A percentile compares a stretch with the other conserved stretches of the same genome.
Conservation (phyloP, 2,113 vertebrate species). For the Gopherus evgoodei region DNA sequence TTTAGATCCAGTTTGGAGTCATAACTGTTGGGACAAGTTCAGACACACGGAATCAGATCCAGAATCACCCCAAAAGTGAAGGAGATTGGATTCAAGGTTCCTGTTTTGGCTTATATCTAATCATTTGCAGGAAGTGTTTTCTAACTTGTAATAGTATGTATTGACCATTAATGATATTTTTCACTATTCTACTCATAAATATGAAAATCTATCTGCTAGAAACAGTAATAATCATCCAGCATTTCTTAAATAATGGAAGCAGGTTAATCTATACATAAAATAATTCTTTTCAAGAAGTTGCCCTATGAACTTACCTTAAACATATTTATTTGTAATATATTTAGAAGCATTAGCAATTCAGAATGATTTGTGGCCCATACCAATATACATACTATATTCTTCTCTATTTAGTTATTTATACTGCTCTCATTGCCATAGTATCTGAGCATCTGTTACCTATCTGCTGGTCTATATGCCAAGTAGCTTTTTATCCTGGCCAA, state of each 20-base stretch:
- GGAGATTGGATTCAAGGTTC: neutral
- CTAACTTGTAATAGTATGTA: neutral
- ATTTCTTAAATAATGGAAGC: neutral
- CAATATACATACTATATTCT: neutral
- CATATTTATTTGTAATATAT: neutral
- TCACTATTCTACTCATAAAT: neutral
- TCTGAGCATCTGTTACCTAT: neutral
- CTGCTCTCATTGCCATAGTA: neutral
- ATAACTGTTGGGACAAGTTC: neutral
- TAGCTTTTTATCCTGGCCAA: neutral
- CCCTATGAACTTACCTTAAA: neutral
- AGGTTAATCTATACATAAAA: neutral
- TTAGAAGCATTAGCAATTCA: neutral
- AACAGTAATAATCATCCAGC: neutral
- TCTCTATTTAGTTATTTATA: neutral
- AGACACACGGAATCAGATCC: neutral
- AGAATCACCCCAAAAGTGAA: neutral
- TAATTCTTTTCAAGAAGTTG: neutral
- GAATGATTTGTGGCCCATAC: neutral
- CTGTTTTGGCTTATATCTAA: neutral
- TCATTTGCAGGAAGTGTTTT: neutral
- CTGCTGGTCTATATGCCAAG: neutral
- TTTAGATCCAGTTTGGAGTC: neutral
- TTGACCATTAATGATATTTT: neutral
- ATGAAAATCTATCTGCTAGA: neutral